These are phyloP conservation scores for Oostethus manadensis DNA, from an alignment of 2,113 vertebrate species.

Conservation along the genomic window DNA sequence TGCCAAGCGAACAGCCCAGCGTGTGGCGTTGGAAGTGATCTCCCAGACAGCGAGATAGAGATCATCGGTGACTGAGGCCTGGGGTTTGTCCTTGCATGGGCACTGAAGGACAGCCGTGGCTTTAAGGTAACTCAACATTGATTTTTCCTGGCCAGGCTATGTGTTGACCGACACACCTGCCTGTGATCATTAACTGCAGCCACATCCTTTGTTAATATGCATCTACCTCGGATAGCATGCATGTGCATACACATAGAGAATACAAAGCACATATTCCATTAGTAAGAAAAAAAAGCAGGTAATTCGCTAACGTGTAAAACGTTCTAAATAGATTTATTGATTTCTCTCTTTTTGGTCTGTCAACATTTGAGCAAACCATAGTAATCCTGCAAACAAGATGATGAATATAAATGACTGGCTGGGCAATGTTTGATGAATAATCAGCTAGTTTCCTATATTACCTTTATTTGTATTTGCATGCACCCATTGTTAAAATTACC, in stretches of 20 bases:
- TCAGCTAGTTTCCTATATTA: slow-evolving; percentile 20
- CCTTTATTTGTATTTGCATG: slow-evolving; percentile 14
- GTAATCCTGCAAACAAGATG: slow-evolving; percentile 37
- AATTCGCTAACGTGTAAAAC: slow-evolving; percentile 35
- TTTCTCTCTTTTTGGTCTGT: slow-evolving; percentile 22
- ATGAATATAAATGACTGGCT: slow-evolving; percentile 35
- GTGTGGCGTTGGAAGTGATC: slow-evolving; percentile 18
- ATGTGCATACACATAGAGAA: neutral
- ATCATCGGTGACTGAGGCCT: slow-evolving; percentile 41
- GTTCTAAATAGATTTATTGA: slow-evolving; percentile 52
- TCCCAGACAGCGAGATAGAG: slow-evolving; percentile 40
- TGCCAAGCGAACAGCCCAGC: slow-evolving; percentile 4
- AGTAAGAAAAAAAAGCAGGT: slow-evolving; percentile 26
- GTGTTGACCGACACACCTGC: slow-evolving; percentile 31
- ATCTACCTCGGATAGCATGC: neutral
- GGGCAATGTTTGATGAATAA: slow-evolving; percentile 35
- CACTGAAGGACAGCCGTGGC: slow-evolving; percentile 52
- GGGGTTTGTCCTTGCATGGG: slow-evolving; percentile 55
- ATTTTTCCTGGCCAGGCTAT: slow-evolving; percentile 42
- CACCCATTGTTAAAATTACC: slow-evolving; percentile 10
- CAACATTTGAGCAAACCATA: slow-evolving; percentile 25
- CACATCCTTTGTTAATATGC: slow-evolving; percentile 1
- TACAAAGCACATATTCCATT: slow-evolving; percentile 8
- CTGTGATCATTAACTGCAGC: slow-evolving; percentile 35
- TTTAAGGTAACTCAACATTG: slow-evolving; percentile 46